Percentiles rank a stretch among this genome's conserved stretches.
These are phyloP conservation scores for Nasonia giraulti DNA, from an alignment of 1,140 invertebrate species.

Conservation along the genomic window DNA sequence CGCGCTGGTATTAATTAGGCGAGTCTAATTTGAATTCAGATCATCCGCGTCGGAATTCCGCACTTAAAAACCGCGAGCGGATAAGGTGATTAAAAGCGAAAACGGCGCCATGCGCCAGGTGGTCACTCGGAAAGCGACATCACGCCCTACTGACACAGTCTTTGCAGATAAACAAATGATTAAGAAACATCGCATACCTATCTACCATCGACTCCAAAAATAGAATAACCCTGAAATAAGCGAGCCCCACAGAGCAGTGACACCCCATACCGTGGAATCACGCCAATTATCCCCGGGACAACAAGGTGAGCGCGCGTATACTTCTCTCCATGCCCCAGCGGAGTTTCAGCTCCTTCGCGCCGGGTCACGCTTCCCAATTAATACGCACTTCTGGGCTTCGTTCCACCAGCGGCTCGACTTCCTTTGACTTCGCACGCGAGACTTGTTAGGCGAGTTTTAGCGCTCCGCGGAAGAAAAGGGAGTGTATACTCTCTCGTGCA, in stretches of 20 bases:
- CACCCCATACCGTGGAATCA: background rate
- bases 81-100: background rate
- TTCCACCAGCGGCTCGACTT: background rate
- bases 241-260: background rate
- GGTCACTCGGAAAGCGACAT: background rate
- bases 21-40: background rate
- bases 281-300: background rate
- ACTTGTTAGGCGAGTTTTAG: background rate
- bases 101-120: background rate
- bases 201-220: background rate
- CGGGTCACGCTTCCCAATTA: slow-evolving; percentile 24
- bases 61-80: background rate
- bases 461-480: background rate
- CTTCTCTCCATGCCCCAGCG: background rate
- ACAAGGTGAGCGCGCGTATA: background rate
- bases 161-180: background rate
- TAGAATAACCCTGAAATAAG: background rate
- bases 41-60: background rate
- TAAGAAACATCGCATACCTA: background rate
- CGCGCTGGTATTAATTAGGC: too few relatives aligned
- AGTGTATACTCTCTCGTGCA: background rate
- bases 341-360: background rate
- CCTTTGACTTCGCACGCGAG: slow-evolving; percentile 22
- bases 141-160: too few relatives aligned
- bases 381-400: slow-evolving; percentile 20